Evolutionary conservation across 1,140 invertebrate species (phyloP).

Genomic region (Pogonognathellus flavescens): DNA sequence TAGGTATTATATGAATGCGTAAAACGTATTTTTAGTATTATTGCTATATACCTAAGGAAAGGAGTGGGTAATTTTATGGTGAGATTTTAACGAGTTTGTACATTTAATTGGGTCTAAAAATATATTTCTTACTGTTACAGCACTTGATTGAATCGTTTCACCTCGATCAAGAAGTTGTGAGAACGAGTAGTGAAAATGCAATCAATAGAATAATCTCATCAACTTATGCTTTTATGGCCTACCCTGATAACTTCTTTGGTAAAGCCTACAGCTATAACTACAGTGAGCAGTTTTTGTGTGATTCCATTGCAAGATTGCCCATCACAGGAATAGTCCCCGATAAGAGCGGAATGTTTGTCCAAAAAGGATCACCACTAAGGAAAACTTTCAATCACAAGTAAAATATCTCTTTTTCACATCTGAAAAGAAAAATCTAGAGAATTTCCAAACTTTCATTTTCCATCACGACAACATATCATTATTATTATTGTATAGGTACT

Average conservation of each 20-base stretch:
- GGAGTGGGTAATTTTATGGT: too few species aligned
- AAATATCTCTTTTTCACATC: constrained; percentile 37
- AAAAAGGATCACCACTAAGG: constrained; percentile 39
- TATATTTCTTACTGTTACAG: constrained; percentile 19
- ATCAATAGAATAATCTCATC: constrained; percentile 48
- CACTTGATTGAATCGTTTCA: constrained; percentile 30
- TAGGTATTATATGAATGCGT: too few species aligned
- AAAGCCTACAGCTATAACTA: constrained; percentile 44
- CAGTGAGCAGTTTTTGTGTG: constrained; percentile 40
- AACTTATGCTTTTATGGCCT: constrained; percentile 44
- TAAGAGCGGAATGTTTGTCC: constrained; percentile 44
- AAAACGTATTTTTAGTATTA: too few species aligned
- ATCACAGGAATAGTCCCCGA: constrained; percentile 26
- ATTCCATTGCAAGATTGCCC: constrained; percentile 29
- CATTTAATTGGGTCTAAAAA: too few species aligned
- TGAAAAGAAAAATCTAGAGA: constrained; percentile 34
- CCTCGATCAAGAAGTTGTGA: constrained; percentile 43
- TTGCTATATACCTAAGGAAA: too few species aligned
- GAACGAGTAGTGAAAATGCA: constrained; percentile 37
- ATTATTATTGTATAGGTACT: background rate
- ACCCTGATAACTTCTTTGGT: constrained; percentile 36
- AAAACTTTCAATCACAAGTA: constrained; percentile 50
- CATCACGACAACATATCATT: constrained; percentile 22
- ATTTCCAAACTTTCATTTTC: constrained; percentile 35
- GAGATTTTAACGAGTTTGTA: too few species aligned